Conservation (phyloP, 92 coral and sea anemone genomes). For the Meandrina meandrites region DNA sequence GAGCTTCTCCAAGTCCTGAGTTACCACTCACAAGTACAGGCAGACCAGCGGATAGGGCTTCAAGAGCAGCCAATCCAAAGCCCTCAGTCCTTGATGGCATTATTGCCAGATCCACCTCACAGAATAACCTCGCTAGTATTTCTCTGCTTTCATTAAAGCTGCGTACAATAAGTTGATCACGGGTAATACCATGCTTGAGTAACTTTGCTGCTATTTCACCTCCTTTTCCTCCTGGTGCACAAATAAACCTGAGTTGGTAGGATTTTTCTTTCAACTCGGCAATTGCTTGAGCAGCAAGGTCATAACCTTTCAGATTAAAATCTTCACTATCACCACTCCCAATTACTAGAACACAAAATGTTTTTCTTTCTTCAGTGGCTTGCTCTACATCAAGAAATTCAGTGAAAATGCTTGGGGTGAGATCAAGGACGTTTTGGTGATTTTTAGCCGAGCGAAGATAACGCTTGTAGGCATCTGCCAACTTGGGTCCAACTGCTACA, state of each 20-base stretch:
- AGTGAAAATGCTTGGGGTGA: neutral
- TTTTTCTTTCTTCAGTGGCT: neutral
- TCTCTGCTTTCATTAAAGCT: neutral
- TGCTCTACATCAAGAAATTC: neutral
- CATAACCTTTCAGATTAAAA: neutral
- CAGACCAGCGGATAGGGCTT: neutral
- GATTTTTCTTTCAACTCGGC: neutral
- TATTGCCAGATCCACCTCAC: neutral
- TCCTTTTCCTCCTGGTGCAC: neutral
- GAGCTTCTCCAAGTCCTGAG: neutral
- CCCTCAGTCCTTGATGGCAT: neutral
- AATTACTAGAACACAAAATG: neutral
- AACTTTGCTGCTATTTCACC: neutral
- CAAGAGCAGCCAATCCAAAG: neutral
- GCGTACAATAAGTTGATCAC: neutral
- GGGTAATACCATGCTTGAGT: neutral
- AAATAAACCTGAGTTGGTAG: neutral
- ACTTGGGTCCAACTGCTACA: neutral
- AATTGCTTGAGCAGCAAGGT: neutral
- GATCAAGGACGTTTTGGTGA: neutral
- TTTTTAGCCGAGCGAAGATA: neutral
- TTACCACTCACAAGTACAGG: neutral
- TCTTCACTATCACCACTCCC: neutral
- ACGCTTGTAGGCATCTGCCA: neutral
- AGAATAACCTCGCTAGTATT: neutral